A percentile compares a stretch with the other conserved stretches of the same genome.
These are phyloP conservation scores for Psylliodes chrysocephalus DNA, from an alignment of 2,888 invertebrate species.

Conservation along the genomic window DNA sequence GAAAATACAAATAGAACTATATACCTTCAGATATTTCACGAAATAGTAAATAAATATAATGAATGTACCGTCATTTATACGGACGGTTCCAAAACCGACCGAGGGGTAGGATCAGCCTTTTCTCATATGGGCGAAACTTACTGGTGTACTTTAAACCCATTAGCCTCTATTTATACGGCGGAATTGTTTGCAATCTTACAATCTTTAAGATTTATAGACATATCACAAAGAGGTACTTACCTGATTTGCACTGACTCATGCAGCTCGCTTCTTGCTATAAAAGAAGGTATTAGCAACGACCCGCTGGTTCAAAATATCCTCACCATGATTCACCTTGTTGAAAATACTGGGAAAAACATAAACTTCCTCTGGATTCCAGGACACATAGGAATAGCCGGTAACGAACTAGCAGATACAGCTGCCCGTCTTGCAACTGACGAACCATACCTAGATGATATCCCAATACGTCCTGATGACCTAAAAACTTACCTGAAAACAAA, in stretches of 20 bases:
- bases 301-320: background rate
- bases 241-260: slow-evolving; percentile 3
- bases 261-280: slow-evolving; percentile 4
- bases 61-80: slow-evolving; percentile 5
- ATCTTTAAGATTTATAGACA: slow-evolving; percentile 8
- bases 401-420: slow-evolving; percentile 8
- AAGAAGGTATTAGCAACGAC: background rate
- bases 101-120: slow-evolving; percentile 6
- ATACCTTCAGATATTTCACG: slow-evolving; percentile 11
- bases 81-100: background rate
- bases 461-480: slow-evolving; percentile 3
- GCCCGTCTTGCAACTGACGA: slow-evolving; percentile 1
- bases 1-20: background rate
- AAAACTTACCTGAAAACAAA: background rate
- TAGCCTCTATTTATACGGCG: slow-evolving; percentile 3
- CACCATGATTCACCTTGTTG: slow-evolving; percentile 1
- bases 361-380: slow-evolving; percentile 8
- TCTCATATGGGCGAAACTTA: background rate
- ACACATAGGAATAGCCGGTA: slow-evolving; percentile 9
- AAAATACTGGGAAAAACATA: background rate
- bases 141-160: background rate
- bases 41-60: slow-evolving; percentile 5
- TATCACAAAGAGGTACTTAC: background rate
- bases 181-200: slow-evolving; percentile 7
- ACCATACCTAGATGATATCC: slow-evolving; percentile 1